Percentiles rank a stretch among this genome's conserved stretches.
Conservation (phyloP, 2,888 invertebrate species). For the Sericinus montela region DNA sequence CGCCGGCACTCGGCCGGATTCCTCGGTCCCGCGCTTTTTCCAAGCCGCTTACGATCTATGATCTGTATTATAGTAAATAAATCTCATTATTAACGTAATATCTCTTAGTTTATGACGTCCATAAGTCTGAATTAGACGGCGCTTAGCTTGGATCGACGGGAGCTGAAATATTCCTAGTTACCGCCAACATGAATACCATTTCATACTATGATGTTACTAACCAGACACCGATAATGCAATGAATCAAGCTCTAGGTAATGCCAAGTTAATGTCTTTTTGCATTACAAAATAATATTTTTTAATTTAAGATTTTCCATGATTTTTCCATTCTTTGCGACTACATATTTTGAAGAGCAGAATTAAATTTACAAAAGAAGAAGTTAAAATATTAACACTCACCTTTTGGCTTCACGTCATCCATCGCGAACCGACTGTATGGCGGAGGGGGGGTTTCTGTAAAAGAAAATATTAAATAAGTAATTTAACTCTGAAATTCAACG, state of each 20-base stretch:
- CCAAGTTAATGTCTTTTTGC: too few relatives aligned
- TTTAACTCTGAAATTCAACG: too few relatives aligned
- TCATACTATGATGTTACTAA: too few relatives aligned
- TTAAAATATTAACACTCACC: constrained; percentile 76
- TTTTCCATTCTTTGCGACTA: too few relatives aligned
- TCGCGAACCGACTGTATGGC: constrained; percentile 87
- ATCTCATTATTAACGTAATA: constrained; percentile 11
- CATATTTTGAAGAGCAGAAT: too few relatives aligned
- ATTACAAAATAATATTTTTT: too few relatives aligned
- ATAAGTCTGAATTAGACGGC: constrained; percentile 7
- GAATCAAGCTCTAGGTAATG: too few relatives aligned
- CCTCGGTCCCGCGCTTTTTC: constrained; percentile 51
- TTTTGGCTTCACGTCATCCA: constrained; percentile 87
- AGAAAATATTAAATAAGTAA: constrained; percentile 11
- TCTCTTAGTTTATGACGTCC: constrained; percentile 6
- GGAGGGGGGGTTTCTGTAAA: constrained; percentile 90
- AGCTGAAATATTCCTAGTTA: background rate
- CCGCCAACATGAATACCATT: background rate
- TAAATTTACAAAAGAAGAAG: too few relatives aligned
- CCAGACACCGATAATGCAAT: too few relatives aligned
- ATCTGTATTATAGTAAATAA: constrained; percentile 13
- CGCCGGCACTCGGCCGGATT: constrained; percentile 66
- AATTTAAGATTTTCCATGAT: too few relatives aligned
- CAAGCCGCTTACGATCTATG: constrained; percentile 27
- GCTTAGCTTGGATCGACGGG: background rate